These are phyloP conservation scores for Taxidea taxus DNA, from an alignment of 2,113 vertebrate genomes.

Conservation along the genomic window DNA sequence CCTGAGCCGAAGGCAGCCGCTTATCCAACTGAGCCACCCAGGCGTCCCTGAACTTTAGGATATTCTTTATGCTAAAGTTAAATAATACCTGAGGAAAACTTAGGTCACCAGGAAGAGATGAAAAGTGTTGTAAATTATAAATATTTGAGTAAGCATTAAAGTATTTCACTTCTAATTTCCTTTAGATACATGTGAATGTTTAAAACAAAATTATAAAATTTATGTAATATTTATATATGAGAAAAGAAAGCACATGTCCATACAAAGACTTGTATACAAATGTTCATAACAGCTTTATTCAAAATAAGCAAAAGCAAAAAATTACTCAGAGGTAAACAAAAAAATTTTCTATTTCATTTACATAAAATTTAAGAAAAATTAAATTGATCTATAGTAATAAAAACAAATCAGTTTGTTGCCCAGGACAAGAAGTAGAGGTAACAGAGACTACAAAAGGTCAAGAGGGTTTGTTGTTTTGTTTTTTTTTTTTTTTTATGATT, in stretches of 20 bases:
- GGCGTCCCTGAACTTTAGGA: not conserved
- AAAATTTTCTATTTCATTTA: not conserved
- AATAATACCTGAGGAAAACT: not conserved
- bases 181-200: not conserved
- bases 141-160: not conserved
- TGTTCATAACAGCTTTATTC: not conserved
- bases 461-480: not conserved
- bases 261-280: not conserved
- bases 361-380: not conserved
- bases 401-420: not conserved
- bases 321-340: not conserved
- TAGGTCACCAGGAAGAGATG: not conserved
- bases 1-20: too few species aligned
- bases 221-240: not conserved
- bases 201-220: not conserved
- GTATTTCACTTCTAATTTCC: not conserved
- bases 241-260: not conserved
- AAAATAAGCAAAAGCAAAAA: not conserved
- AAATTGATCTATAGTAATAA: not conserved
- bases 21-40: too few species aligned
- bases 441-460: not conserved
- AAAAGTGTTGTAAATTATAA: not conserved
- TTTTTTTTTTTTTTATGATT: too few species aligned
- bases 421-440: not conserved
- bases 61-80: not conserved